Evolutionary conservation across 2,888 invertebrate genomes (phyloP), one percentile per base, ranked within the genome.

Genomic region (Panorpa germanica): DNA sequence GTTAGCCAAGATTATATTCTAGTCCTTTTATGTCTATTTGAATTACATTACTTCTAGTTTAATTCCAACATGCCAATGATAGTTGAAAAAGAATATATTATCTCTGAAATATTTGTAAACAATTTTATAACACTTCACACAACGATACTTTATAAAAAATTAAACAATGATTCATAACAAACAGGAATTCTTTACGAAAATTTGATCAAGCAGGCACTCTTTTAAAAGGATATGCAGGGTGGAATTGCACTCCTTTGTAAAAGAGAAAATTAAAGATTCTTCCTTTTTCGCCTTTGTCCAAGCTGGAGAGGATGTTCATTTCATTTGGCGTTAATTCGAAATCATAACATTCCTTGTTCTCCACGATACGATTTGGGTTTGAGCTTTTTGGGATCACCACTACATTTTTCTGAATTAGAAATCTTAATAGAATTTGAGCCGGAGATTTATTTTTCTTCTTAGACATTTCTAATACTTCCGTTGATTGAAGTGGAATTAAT

Each of bases 301-400:
- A 48, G n/a, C 42, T 49, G 40, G 60, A 55, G 28, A 77, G 42
- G 13, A 44, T 43, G 31, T 59, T 46, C 39, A 69, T 49, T 36
- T 76, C 73, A 3, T 60, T 55, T 9, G 55, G 43, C 1, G 52
- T 45, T 33, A 76, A 42, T 39, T 63, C 61, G 45, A 75, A 74
- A 47, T 71, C 63, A 40, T 69, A 72, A 35, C 78, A 54, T 30
- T 69, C 52, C 32, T 74, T 63, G 44, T 83, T 83, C 43, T 71
- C 61, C 53, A 63, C 61, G 13, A 83, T 62, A 42, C 82, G 60
- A 7, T 61, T 49, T 2, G 70, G 63, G 43, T 70, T 76, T 2
- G 68, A 61, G 48, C 80, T 82, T 53, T 83, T 85, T 16, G 82
- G 81, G 43, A 85, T 77, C 6, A 76, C 74, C 20, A 66, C 60